Conservation (phyloP, 2,113 vertebrate genomes). For the Sialia sialis region DNA sequence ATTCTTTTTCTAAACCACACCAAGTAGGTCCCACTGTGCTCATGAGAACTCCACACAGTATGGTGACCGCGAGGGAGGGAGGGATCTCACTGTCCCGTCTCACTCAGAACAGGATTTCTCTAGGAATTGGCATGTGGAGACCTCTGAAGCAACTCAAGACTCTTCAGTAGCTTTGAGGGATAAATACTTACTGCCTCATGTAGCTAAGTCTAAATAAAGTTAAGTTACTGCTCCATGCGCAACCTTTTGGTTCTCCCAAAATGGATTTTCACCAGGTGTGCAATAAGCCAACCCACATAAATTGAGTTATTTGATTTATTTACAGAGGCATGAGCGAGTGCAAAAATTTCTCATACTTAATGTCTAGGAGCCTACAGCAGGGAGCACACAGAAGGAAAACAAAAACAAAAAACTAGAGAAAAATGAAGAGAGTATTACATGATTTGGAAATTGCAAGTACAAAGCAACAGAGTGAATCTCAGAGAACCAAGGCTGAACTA, state of each 20-base stretch:
- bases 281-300: not conserved
- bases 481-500: not conserved
- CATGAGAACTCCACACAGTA: fast-evolving
- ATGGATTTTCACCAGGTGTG: not conserved
- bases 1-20: not conserved
- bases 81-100: not conserved
- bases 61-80: not conserved
- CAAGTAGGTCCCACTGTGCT: not conserved
- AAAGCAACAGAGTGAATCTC: not conserved
- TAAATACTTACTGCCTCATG: not conserved
- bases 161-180: not conserved
- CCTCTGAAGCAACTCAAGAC: not conserved
- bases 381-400: not conserved
- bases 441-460: not conserved
- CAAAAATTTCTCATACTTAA: not conserved
- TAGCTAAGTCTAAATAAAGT: not conserved
- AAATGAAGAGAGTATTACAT: not conserved
- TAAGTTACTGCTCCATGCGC: not conserved
- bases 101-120: not conserved
- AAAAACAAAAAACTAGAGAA: not conserved
- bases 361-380: not conserved
- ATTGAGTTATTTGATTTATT: not conserved
- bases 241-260: not conserved
- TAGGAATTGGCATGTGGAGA: fast-evolving
- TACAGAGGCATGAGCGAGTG: not conserved